phyloP scores from a whole-genome alignment of 2,113 vertebrate species.

The Nycticryphes semicollaris region DNA sequence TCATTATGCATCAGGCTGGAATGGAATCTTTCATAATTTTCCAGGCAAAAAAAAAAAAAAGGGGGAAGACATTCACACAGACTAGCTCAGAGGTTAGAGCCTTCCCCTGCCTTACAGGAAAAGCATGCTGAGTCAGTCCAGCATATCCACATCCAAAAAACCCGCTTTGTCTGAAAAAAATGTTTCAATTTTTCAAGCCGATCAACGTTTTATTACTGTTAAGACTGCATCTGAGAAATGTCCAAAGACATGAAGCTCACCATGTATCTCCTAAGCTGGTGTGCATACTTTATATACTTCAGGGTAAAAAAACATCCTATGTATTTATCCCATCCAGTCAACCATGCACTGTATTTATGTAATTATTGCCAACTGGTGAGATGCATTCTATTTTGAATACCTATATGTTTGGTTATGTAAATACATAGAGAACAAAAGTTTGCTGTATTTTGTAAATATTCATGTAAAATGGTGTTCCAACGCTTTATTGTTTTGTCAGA shows the following conservation, averaged over 20 bases:
- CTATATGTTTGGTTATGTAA: conserved; percentile 55
- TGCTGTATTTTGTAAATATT: conserved; percentile 63
- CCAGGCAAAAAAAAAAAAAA: neutral
- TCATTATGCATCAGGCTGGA: neutral
- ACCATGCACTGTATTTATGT: conserved; percentile 53
- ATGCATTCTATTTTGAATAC: conserved; percentile 73
- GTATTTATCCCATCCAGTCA: conserved; percentile 33
- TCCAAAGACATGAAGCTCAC: conserved; percentile 60
- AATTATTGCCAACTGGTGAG: conserved; percentile 45
- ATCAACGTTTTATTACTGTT: conserved; percentile 6
- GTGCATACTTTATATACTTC: conserved; percentile 46
- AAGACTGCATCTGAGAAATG: conserved; percentile 32
- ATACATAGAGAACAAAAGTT: conserved; percentile 55
- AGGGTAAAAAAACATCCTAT: conserved; percentile 47
- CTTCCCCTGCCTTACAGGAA: neutral
- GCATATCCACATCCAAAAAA: neutral
- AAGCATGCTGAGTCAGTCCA: neutral
- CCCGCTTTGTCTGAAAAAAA: neutral
- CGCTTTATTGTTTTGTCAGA: conserved; percentile 55
- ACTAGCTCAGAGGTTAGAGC: neutral
- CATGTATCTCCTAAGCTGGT: conserved; percentile 57
- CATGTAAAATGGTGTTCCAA: conserved; percentile 66
- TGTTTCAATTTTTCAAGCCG: neutral
- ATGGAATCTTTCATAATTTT: neutral
- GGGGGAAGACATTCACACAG: neutral